These are phyloP conservation scores for Megaptera novaeangliae DNA, from an alignment of 2,113 vertebrate species.

Conservation along the genomic window DNA sequence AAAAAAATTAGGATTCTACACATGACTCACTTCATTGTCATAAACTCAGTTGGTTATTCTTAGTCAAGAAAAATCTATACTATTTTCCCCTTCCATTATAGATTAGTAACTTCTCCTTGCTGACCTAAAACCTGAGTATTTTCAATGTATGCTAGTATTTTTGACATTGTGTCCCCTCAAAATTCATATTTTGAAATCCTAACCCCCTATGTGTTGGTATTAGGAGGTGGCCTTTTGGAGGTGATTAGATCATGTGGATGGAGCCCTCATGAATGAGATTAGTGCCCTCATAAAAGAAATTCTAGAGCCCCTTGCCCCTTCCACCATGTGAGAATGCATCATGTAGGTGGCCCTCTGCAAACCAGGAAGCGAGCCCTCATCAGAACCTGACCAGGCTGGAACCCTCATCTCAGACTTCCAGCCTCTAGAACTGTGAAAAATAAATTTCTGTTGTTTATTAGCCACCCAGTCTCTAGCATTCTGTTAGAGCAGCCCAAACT, in stretches of 20 bases:
- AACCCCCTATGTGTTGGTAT: not conserved
- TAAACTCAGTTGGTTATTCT: not conserved
- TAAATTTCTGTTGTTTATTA: not conserved
- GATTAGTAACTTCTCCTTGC: not conserved
- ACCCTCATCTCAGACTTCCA: not conserved
- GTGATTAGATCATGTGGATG: not conserved
- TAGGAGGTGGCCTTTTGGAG: not conserved
- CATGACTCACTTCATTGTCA: not conserved
- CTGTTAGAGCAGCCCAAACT: not conserved
- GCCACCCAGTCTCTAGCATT: not conserved
- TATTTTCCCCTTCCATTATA: not conserved
- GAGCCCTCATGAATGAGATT: not conserved
- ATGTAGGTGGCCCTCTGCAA: not conserved
- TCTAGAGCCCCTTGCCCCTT: not conserved
- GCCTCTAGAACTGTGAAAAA: not conserved
- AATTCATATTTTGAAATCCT: not conserved
- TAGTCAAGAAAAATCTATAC: not conserved
- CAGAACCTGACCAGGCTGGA: too few relatives aligned
- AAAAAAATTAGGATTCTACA: not conserved
- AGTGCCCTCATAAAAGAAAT: not conserved
- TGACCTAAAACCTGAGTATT: not conserved
- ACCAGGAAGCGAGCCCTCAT: not conserved
- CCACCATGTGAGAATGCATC: fast-evolving
- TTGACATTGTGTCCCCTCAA: not conserved
- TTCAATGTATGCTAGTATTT: not conserved